Evolutionary conservation across 2,113 vertebrate genomes (phyloP).

Genomic region (Catharus fuscescens): DNA sequence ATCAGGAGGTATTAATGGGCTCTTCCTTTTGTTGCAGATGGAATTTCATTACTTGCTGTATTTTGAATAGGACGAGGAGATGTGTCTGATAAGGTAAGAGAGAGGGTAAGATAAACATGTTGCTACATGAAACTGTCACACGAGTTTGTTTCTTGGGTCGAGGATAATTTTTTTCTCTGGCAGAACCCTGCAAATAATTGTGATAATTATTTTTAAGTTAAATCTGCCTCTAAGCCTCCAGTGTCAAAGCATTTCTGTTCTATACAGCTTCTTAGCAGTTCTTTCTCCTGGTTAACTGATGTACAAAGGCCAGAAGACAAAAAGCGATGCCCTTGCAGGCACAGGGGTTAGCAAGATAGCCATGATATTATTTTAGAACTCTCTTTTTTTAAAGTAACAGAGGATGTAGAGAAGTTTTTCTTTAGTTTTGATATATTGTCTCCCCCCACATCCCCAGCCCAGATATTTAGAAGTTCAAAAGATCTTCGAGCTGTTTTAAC

Average conservation of each 20-base stretch:
- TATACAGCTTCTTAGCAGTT: not conserved
- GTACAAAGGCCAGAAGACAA: not conserved
- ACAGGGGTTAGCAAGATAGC: not conserved
- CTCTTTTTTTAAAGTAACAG: not conserved
- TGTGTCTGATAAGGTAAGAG: constrained; percentile 61
- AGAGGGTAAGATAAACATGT: not conserved
- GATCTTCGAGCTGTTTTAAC: not conserved
- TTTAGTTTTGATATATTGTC: not conserved
- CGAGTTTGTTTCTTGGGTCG: not conserved
- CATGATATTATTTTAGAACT: not conserved
- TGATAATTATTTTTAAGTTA: not conserved
- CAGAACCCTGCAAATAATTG: not conserved
- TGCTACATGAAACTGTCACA: not conserved
- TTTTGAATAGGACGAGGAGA: constrained; percentile 53
- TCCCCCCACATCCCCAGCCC: too few species aligned
- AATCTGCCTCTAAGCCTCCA: not conserved
- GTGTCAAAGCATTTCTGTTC: too few species aligned
- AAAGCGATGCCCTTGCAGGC: not conserved
- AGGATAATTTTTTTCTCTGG: not conserved
- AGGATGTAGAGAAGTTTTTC: not conserved
- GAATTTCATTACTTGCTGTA: constrained; percentile 38
- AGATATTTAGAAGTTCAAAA: not conserved
- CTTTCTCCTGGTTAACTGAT: not conserved
- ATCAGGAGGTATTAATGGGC: constrained; percentile 1
- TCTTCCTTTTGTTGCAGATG: constrained; percentile 51